Percentiles rank a stretch among this genome's conserved stretches.
phyloP scores from a whole-genome alignment of 2,888 invertebrate genomes.

The Metalampra italica region DNA sequence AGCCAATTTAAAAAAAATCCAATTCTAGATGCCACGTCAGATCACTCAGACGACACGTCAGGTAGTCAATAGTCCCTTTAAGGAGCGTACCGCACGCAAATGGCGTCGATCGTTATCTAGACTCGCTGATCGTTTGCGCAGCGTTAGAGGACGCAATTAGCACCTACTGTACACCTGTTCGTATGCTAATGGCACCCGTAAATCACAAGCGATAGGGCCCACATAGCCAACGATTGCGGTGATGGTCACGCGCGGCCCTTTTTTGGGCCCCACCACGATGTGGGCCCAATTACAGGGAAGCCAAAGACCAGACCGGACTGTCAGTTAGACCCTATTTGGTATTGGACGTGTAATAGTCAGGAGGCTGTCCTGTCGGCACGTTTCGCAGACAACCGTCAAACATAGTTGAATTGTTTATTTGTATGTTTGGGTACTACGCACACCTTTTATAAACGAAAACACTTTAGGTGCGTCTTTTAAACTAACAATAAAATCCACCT shows the following conservation, averaged over 20 bases:
- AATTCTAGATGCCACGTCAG: too few relatives aligned
- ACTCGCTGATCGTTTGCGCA: conserved; percentile 46
- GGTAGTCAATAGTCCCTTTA: conserved; percentile 20
- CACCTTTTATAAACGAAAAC: too few relatives aligned
- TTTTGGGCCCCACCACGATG: conserved; percentile 14
- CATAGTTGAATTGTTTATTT: too few relatives aligned
- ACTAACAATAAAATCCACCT: too few relatives aligned
- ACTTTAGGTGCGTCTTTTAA: too few relatives aligned
- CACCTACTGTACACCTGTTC: conserved; percentile 50
- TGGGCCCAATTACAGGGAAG: conserved; percentile 26
- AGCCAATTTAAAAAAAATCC: too few relatives aligned
- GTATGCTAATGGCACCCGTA: conserved; percentile 38
- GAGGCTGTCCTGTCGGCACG: conserved; percentile 5
- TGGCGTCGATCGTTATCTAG: conserved; percentile 53
- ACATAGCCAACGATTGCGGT: conserved; percentile 18
- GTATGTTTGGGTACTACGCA: too few relatives aligned
- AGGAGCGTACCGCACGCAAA: conserved; percentile 38
- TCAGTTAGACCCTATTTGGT: conserved; percentile 11
- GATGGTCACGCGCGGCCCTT: conserved; percentile 28
- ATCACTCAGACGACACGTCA: background rate
- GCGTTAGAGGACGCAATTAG: conserved; percentile 49
- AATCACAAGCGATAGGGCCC: conserved; percentile 25
- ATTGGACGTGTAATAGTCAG: conserved; percentile 3
- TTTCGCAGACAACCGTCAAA: background rate
- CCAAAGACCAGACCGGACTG: conserved; percentile 1